Evolutionary conservation across 2,888 invertebrate genomes (phyloP), one percentile per base, ranked within the genome.

Genomic region (Therioaphis trifolii): DNA sequence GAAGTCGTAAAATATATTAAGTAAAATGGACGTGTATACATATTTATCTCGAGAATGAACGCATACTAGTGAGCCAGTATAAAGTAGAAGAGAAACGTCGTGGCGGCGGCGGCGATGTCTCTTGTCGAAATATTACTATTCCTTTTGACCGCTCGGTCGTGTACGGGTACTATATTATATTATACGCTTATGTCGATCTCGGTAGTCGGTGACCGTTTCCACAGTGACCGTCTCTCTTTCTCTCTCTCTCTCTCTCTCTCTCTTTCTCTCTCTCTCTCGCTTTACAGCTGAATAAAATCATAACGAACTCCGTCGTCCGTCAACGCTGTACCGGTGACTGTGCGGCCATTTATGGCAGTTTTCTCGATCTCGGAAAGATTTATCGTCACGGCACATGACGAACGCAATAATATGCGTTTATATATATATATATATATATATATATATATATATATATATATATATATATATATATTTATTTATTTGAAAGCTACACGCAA

Each of bases 291-390:
- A 82, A 72, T 74, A 40, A 82, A 74, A 80, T 72, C 80, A 46
- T 61, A 72, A 71, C 72, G 72, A 80, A 61, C 61, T 12, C 40
- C 40, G 61, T 21, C 46, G 74, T 72, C 71, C 46, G 74, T 72
- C 71, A n/a, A 27, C 35, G 46, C 3, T 29, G 71, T n/a, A n/a
- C n/a, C 35, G 7, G 35, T 63, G 58, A 55, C 79, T 40, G n/a
- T 24, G 66, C n/a, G 15, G 40, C 82, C 82, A 35, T 82, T 82
- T 82, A 82, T 74, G 82, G 82, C 49, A 24, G 71, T 82, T 74
- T 40, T 74, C 74, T 82, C 35, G 72, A 40, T 63, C 61, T 24
- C 49, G 21, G n/a, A 15, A 24, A 72, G 82, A 82, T 82, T 63
- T 72, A 82, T 82, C 35, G 63, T 49, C n/a, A 3, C 27, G 15